These are phyloP conservation scores for Pelodiscus sinensis DNA, from an alignment of 2,113 vertebrate species.

Conservation along the genomic window DNA sequence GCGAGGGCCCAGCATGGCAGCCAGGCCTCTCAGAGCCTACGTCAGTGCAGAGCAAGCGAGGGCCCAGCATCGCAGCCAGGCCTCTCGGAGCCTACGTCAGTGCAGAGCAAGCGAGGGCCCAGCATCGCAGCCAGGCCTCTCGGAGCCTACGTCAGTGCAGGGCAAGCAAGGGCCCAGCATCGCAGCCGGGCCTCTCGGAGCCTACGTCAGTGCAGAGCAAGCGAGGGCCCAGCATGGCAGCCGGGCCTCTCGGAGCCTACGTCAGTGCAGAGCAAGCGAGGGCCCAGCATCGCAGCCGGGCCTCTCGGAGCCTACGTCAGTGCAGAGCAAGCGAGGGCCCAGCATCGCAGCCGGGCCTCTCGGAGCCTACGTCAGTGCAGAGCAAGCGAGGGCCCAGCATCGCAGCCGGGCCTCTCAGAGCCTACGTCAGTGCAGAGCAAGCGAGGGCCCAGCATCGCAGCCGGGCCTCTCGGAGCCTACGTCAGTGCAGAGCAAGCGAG, in stretches of 20 bases:
- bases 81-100: fast-evolving
- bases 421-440: fast-evolving
- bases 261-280: fast-evolving
- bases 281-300: fast-evolving
- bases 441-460: fast-evolving
- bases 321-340: fast-evolving
- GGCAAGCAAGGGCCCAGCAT: fast-evolving
- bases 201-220: fast-evolving
- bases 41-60: fast-evolving
- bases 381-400: fast-evolving
- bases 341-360: not conserved
- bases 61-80: fast-evolving
- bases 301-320: fast-evolving
- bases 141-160: fast-evolving
- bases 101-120: fast-evolving
- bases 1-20: fast-evolving
- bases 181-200: not conserved
- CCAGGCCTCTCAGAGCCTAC: no score
- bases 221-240: fast-evolving
- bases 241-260: no score
- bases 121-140: not conserved
- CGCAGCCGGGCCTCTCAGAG: not conserved
- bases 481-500: fast-evolving
- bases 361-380: fast-evolving
- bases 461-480: no score